These are phyloP conservation scores for Gymnogyps californianus DNA, from an alignment of 2,113 vertebrate genomes.

Conservation along the genomic window DNA sequence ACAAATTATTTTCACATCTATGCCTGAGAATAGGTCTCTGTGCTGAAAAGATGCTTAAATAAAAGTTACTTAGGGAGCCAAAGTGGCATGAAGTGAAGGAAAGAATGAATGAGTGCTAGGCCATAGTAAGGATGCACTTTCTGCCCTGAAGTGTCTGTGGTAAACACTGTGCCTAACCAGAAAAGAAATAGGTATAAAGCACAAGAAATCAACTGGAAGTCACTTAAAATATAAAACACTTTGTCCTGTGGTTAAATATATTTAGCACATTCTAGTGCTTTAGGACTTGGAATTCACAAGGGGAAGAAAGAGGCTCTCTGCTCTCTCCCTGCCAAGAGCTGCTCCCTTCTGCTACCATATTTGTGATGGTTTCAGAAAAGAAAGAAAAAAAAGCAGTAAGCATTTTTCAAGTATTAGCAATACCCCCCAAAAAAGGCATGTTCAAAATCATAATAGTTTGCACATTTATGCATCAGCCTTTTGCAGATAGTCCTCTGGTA, in stretches of 20 bases:
- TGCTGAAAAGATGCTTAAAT: not conserved
- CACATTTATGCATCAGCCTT: not conserved
- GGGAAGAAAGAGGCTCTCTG: not conserved
- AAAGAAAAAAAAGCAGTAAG: not conserved
- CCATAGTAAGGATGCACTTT: not conserved
- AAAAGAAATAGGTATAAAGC: not conserved
- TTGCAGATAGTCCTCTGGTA: not conserved
- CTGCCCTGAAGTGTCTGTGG: not conserved
- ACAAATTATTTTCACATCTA: not conserved
- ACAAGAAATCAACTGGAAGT: not conserved
- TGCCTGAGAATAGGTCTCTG: not conserved
- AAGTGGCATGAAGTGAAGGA: not conserved
- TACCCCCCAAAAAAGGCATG: not conserved
- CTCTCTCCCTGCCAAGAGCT: not conserved
- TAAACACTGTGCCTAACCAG: not conserved
- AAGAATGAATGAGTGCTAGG: not conserved
- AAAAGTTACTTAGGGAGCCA: not conserved
- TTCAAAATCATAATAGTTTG: not conserved
- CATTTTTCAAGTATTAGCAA: not conserved
- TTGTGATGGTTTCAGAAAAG: not conserved
- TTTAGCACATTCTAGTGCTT: slow-evolving; percentile 39
- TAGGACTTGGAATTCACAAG: slow-evolving; percentile 15
- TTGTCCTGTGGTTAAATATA: not conserved
- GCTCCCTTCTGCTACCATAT: not conserved
- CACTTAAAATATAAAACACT: not conserved